Conservation (phyloP, 2,113 vertebrate species). For the Gymnorhina tibicen region DNA sequence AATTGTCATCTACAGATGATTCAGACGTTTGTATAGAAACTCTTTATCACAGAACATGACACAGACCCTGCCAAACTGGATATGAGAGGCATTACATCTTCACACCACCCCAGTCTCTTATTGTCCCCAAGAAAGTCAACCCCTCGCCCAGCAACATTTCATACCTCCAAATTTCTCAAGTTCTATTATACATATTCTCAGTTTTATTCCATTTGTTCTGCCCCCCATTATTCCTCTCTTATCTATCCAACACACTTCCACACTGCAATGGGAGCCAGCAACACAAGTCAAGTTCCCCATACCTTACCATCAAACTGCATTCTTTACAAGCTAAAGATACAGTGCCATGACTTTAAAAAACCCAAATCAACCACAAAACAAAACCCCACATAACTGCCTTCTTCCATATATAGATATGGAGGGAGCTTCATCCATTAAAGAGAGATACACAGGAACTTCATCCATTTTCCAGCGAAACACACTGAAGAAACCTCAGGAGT, state of each 20-base stretch:
- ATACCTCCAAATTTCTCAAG: background rate
- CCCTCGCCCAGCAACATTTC: background rate
- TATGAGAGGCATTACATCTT: background rate
- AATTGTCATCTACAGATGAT: conserved; percentile 46
- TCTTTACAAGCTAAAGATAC: conserved; percentile 11
- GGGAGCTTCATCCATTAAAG: background rate
- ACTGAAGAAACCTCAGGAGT: background rate
- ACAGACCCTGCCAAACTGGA: conserved; percentile 52
- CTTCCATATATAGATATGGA: background rate
- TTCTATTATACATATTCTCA: background rate
- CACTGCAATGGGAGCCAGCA: background rate
- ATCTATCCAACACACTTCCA: background rate
- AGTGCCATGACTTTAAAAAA: background rate
- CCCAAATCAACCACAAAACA: background rate
- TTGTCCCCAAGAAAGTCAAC: background rate
- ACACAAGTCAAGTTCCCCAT: background rate
- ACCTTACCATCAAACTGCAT: background rate
- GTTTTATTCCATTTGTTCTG: background rate
- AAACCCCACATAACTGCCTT: background rate
- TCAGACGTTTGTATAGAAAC: conserved; percentile 36
- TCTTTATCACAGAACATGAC: conserved; percentile 47
- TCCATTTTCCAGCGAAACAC: background rate
- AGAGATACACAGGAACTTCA: background rate
- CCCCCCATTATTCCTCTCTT: background rate
- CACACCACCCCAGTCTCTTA: background rate